phyloP scores from a whole-genome alignment of 2,797 vertebrate genomes.

The Sylvilagus floridanus region DNA sequence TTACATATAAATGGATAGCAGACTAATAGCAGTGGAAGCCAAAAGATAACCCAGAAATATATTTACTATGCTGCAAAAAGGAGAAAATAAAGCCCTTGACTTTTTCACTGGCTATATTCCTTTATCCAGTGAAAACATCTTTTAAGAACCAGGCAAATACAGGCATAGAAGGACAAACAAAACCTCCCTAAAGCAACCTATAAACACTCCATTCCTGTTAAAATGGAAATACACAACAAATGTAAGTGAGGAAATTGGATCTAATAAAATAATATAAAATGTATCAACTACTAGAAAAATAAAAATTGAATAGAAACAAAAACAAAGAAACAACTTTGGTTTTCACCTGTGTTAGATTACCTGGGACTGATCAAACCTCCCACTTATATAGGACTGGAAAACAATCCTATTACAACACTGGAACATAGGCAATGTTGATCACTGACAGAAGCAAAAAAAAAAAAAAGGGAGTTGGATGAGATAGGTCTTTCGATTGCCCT shows the following conservation, averaged over 20 bases:
- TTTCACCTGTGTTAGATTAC: background rate
- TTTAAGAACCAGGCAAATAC: conserved; percentile 14
- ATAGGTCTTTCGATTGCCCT: background rate
- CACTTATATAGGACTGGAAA: background rate
- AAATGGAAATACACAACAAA: conserved; percentile 15
- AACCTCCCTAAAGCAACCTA: background rate
- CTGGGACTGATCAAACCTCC: background rate
- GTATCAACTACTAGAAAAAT: background rate
- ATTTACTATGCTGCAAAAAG: background rate
- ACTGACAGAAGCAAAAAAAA: too few relatives aligned
- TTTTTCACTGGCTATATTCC: background rate
- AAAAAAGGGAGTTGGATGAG: background rate
- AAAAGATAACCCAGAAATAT: background rate
- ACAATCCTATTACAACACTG: background rate
- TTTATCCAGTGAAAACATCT: background rate
- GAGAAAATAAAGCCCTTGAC: background rate
- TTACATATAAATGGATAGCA: background rate
- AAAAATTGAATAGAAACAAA: background rate
- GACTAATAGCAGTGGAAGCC: too few relatives aligned
- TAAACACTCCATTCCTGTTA: background rate
- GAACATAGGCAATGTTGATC: background rate
- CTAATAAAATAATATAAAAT: background rate
- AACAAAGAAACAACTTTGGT: background rate
- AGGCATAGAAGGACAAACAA: background rate
- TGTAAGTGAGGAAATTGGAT: background rate